Evolutionary conservation across 2,797 vertebrate genomes (phyloP).

Genomic region (Ptychadena robeensis): DNA sequence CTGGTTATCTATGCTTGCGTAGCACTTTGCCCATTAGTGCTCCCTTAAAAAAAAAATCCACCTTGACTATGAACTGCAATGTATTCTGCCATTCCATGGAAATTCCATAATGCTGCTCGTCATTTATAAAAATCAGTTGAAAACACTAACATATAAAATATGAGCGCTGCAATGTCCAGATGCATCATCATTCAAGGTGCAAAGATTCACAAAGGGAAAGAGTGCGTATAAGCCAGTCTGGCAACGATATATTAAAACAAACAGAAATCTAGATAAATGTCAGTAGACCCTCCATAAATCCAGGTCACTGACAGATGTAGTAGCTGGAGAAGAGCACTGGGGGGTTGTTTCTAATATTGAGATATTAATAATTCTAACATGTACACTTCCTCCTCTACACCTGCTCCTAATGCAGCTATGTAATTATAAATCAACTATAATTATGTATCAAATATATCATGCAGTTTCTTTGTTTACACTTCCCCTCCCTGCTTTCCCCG

Average conservation of each 20-base stretch:
- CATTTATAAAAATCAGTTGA: no score
- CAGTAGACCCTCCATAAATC: constrained; percentile 34
- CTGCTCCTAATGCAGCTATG: constrained; percentile 46
- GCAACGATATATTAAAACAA: constrained; percentile 27
- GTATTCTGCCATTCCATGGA: no score
- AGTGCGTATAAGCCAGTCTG: background rate
- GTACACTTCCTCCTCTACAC: constrained; percentile 51
- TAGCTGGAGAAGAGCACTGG: constrained; percentile 47
- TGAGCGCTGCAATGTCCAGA: background rate
- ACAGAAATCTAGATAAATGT: constrained; percentile 35
- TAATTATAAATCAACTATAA: constrained; percentile 61
- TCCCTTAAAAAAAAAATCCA: no score
- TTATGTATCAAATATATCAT: constrained; percentile 60
- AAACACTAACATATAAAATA: background rate
- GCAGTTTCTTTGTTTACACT: constrained; percentile 46
- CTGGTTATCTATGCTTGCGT: no score
- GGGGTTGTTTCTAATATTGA: constrained; percentile 50
- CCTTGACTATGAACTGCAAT: no score
- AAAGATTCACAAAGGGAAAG: background rate
- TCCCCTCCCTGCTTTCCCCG: constrained; percentile 10
- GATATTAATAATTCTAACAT: constrained; percentile 53
- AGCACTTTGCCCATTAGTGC: no score
- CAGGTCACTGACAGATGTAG: constrained; percentile 32
- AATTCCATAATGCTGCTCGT: no score
- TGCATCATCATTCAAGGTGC: background rate